These are phyloP conservation scores for western clawed frog (Xenopus tropicalis) DNA, from an alignment of 2,113 vertebrate species.

Conservation along the genomic window DNA sequence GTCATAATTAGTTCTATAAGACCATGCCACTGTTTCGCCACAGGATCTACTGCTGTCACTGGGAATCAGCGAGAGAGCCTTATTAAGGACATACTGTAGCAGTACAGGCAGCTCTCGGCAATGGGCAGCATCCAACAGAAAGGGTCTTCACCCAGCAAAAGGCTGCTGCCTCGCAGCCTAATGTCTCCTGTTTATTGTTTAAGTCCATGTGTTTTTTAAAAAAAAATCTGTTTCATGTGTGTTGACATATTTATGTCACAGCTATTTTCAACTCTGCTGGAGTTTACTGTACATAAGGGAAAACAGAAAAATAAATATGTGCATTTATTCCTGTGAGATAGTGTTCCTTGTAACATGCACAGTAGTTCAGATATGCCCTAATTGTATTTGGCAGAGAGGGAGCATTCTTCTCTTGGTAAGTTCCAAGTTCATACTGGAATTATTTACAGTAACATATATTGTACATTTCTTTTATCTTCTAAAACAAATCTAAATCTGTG, in stretches of 20 bases:
- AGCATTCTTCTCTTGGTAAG: no score
- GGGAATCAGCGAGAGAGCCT: conserved; percentile 41
- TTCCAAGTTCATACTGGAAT: no score
- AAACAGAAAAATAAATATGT: no score
- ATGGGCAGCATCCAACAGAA: not conserved
- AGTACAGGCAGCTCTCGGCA: rapidly evolving
- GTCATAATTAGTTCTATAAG: conserved; percentile 50
- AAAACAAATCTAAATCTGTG: no score
- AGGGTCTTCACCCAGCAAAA: conserved; percentile 25
- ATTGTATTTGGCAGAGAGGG: no score
- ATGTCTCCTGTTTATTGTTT: conserved; percentile 26
- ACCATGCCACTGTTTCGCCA: conserved; percentile 20
- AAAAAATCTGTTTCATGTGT: conserved; percentile 15
- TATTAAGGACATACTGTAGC: not conserved
- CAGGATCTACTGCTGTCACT: conserved; percentile 48
- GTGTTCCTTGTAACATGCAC: no score
- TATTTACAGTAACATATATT: no score
- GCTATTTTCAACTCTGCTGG: not conserved
- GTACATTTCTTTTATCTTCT: no score
- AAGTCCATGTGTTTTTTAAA: conserved; percentile 16
- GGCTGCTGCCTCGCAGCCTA: conserved; percentile 20
- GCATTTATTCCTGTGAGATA: no score
- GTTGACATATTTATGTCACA: conserved; percentile 34
- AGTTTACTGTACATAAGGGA: no score
- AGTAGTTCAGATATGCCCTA: no score